Conservation (phyloP, 2,113 vertebrate species). For the Ptychochromis oligacanthus region DNA sequence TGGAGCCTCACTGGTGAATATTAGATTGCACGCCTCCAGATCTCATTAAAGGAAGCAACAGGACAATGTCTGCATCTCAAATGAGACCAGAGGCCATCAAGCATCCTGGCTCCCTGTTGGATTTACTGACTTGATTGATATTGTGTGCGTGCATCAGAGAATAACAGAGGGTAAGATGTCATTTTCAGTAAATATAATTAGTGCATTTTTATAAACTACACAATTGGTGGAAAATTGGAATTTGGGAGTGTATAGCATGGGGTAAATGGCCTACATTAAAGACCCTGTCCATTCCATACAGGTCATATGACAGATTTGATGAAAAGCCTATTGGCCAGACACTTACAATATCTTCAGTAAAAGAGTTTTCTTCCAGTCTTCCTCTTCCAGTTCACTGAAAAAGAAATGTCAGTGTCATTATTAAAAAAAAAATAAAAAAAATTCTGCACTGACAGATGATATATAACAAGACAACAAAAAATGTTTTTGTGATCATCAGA, state of each 20-base stretch:
- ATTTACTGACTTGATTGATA: conserved; percentile 67
- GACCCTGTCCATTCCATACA: background rate
- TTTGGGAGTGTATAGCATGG: background rate
- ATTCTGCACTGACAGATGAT: background rate
- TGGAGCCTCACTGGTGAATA: conserved; percentile 74
- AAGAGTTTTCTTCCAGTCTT: conserved; percentile 13
- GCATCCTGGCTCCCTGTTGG: conserved; percentile 59
- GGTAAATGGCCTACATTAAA: background rate
- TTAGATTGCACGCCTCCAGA: conserved; percentile 79
- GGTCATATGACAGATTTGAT: conserved; percentile 1
- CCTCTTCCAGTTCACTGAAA: conserved; percentile 57
- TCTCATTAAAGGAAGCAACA: conserved; percentile 79
- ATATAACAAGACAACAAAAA: too few relatives aligned
- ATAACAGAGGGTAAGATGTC: conserved; percentile 32
- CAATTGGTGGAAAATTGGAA: conserved; percentile 26
- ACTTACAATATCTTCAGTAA: conserved; percentile 58
- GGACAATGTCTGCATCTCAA: conserved; percentile 76
- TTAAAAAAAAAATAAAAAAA: background rate
- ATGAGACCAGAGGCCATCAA: conserved; percentile 69
- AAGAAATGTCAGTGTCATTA: conserved; percentile 22
- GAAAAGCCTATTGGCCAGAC: background rate
- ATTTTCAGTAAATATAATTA: conserved; percentile 50
- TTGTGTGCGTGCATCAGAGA: conserved; percentile 26
- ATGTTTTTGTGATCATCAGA: too few relatives aligned
- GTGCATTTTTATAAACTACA: conserved; percentile 23